Evolutionary conservation across 2,888 invertebrate genomes (phyloP).

Genomic region (Sicus ferrugineus): DNA sequence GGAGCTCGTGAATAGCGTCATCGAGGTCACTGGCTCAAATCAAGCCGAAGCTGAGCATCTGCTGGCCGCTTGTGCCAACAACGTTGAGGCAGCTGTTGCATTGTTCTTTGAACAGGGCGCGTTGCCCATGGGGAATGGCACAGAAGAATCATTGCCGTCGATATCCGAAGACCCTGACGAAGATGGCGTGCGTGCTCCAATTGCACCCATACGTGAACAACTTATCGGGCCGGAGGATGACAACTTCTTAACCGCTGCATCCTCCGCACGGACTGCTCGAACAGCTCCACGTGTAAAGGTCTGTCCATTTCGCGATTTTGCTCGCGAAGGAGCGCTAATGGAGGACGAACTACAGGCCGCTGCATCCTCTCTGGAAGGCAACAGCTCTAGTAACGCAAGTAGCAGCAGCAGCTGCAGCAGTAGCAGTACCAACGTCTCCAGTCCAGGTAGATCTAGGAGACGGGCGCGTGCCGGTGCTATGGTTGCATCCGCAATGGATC

Average conservation of each 20-base stretch:
- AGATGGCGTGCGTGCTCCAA: constrained; percentile 61
- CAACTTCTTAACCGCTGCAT: constrained; percentile 55
- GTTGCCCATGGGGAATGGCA: constrained; percentile 31
- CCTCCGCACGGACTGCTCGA: constrained; percentile 49
- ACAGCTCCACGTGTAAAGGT: constrained; percentile 56
- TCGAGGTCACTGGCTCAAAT: constrained; percentile 59
- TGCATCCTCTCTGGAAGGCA: constrained; percentile 40
- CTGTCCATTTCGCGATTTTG: constrained; percentile 62
- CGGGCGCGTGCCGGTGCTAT: constrained; percentile 51
- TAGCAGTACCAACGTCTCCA: too few relatives aligned
- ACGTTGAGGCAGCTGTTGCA: constrained; percentile 60
- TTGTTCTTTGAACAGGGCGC: constrained; percentile 57
- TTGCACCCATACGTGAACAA: constrained; percentile 62
- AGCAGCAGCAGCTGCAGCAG: constrained; percentile 29
- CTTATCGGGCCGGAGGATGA: constrained; percentile 62
- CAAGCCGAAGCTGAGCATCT: constrained; percentile 55
- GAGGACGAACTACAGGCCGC: constrained; percentile 57
- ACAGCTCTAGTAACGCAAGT: constrained; percentile 23
- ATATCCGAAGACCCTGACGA: constrained; percentile 44
- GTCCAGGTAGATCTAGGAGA: constrained; percentile 36
- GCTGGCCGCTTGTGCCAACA: constrained; percentile 57
- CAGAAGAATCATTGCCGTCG: constrained; percentile 37
- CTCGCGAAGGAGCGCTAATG: constrained; percentile 61
- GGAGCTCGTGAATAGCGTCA: constrained; percentile 54
- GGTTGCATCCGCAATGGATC: constrained; percentile 45